Evolutionary conservation across 2,888 invertebrate species (phyloP).

Genomic region (Tenthredo notha): DNA sequence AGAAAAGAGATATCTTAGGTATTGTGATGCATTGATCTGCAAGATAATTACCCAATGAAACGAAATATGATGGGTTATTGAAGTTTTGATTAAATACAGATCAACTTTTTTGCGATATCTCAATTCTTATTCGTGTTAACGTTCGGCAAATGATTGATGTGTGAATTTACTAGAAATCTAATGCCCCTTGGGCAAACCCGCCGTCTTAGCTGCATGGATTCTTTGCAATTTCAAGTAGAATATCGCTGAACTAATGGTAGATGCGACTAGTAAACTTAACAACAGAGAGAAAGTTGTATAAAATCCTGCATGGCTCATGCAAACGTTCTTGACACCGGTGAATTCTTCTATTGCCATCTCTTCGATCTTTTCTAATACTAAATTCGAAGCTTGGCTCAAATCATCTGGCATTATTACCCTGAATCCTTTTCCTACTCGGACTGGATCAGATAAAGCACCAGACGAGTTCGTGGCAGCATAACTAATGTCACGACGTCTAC

Average conservation of each 20-base stretch:
- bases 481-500: slow-evolving; percentile 70
- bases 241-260: slow-evolving; percentile 80
- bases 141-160: background rate
- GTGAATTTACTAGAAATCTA: slow-evolving; percentile 22
- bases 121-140: background rate
- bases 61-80: background rate
- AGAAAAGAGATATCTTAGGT: background rate
- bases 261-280: slow-evolving; percentile 82
- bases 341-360: slow-evolving; percentile 61
- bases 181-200: slow-evolving; percentile 59
- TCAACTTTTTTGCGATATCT: background rate
- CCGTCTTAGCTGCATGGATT: slow-evolving; percentile 64
- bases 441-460: slow-evolving; percentile 81
- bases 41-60: background rate
- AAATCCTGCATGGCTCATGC: slow-evolving; percentile 84
- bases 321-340: slow-evolving; percentile 78
- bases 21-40: background rate
- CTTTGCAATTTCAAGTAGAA: slow-evolving; percentile 80
- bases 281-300: slow-evolving; percentile 83
- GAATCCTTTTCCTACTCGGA: slow-evolving; percentile 84
- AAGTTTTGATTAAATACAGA: slow-evolving; percentile 2
- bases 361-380: slow-evolving; percentile 68
- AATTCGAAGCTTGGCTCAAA: slow-evolving; percentile 76
- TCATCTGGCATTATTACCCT: slow-evolving; percentile 87
- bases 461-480: slow-evolving; percentile 72